phyloP scores from a whole-genome alignment of 2,888 invertebrate genomes.

The Criorhina ranunculi region DNA sequence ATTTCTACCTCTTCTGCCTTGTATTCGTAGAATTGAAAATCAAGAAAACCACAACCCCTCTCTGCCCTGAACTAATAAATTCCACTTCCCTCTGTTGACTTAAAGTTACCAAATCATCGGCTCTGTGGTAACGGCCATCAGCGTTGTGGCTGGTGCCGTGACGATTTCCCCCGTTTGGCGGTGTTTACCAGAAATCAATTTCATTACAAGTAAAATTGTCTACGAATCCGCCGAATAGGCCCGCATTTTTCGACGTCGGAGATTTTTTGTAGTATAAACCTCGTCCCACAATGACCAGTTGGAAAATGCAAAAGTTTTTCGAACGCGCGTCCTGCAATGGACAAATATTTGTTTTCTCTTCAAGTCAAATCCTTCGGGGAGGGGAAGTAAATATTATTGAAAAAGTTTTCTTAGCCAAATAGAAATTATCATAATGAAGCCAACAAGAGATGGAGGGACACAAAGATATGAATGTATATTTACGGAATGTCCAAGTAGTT shows the following conservation, averaged over 20 bases:
- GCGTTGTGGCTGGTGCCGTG: not conserved
- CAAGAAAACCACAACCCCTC: conserved; percentile 8
- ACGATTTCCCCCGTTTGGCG: conserved; percentile 31
- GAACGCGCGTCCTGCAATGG: conserved; percentile 46
- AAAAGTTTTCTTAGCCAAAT: conserved; percentile 68
- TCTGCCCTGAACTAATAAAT: conserved; percentile 32
- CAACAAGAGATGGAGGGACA: conserved; percentile 14
- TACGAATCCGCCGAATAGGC: conserved; percentile 29
- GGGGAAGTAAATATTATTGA: conserved; percentile 69
- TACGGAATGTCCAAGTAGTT: conserved; percentile 23
- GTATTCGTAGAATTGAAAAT: conserved; percentile 1
- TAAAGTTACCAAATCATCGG: conserved; percentile 59
- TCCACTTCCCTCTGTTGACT: conserved; percentile 48
- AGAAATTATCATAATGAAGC: conserved; percentile 73
- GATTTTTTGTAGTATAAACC: not conserved
- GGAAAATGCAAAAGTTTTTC: conserved; percentile 32
- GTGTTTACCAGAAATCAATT: conserved; percentile 63
- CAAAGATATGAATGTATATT: not conserved
- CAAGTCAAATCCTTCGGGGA: conserved; percentile 22
- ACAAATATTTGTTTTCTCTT: conserved; percentile 65
- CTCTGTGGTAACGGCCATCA: conserved; percentile 5
- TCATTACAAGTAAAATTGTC: conserved; percentile 42
- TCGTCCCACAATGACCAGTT: conserved; percentile 6
- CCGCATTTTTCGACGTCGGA: conserved; percentile 9
- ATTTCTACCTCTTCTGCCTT: conserved; percentile 1